Conservation (phyloP, 2,113 vertebrate species). For the Thomomys bottae region DNA sequence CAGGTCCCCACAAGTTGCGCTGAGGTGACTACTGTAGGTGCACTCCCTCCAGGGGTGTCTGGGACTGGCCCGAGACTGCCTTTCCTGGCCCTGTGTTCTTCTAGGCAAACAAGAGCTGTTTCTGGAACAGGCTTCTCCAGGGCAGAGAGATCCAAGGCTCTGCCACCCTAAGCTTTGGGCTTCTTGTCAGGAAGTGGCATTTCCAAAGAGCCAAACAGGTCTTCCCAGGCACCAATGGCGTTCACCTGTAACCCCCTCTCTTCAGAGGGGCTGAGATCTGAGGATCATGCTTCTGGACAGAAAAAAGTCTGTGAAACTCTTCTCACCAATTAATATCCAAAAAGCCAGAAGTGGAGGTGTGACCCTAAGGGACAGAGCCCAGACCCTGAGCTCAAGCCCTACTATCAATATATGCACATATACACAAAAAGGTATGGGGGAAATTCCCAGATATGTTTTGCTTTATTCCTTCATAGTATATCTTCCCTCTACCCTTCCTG, state of each 20-base stretch:
- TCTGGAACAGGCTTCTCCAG: not conserved
- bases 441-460: not conserved
- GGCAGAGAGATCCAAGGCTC: not conserved
- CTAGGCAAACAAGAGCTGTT: not conserved
- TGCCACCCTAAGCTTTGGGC: not conserved
- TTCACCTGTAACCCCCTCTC: no score
- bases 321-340: no score
- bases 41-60: not conserved
- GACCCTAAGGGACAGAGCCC: no score
- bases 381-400: no score
- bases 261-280: no score
- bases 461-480: not conserved
- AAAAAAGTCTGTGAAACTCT: no score
- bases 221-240: not conserved
- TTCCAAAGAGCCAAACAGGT: constrained; percentile 30
- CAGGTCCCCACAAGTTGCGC: not conserved
- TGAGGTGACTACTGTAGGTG: not conserved
- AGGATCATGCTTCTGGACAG: no score
- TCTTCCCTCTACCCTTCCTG: no score
- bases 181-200: not conserved
- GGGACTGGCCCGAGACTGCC: not conserved
- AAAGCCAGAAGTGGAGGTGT: no score
- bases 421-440: no score
- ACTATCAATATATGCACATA: no score
- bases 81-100: not conserved